Evolutionary conservation across 2,113 vertebrate species (phyloP), one percentile per base, ranked within the genome.

Genomic region (Sinocyclocheilus anshuiensis): DNA sequence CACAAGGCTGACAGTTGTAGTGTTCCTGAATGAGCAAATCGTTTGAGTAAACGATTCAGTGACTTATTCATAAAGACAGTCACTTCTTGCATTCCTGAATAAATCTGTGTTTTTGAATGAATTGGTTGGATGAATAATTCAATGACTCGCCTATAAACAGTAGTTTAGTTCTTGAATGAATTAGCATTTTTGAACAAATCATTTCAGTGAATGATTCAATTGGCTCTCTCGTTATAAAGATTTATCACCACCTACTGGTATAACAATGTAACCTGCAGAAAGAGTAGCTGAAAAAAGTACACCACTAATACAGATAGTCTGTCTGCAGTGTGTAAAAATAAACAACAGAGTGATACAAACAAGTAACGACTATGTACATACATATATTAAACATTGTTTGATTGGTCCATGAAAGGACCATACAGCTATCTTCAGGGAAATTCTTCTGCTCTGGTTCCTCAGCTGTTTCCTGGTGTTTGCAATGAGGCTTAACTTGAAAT

Each of bases 401-500:
- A 59, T 13, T 78, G 53, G 29, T 33, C 29, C 76, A 88, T 86
- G 83, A 77, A 48, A 45, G 10, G 42, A 45, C 42, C 42, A 45
- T 45, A 45, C 42, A 79, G n/a, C 24, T 45, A 13, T 65, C 26
- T 48, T 29, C 77, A 71, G 48, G 8, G 83, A 89, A 74, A 59
- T 86, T 90, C 86, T 80, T 45, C 78, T 9, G 24, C 50, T 77
- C 26, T 8, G 63, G 24, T 29, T 82, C 45, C 42, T 82, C 81
- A 80, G 76, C 87, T 89, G 82, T 76, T 80, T 75, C 42, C 76
- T 80, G 72, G 84, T 82, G 86, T 84, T 87, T 76, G 80, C 63
- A 39, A 39, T 48, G 71, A 86, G 76, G 63, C 65, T 85, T 87
- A 83, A 90, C 88, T 88, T 36, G 91, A 91, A 93, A 92, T 89